These are phyloP conservation scores for Montipora capitata DNA, from an alignment of 92 coral and sea anemone species.

Conservation along the genomic window DNA sequence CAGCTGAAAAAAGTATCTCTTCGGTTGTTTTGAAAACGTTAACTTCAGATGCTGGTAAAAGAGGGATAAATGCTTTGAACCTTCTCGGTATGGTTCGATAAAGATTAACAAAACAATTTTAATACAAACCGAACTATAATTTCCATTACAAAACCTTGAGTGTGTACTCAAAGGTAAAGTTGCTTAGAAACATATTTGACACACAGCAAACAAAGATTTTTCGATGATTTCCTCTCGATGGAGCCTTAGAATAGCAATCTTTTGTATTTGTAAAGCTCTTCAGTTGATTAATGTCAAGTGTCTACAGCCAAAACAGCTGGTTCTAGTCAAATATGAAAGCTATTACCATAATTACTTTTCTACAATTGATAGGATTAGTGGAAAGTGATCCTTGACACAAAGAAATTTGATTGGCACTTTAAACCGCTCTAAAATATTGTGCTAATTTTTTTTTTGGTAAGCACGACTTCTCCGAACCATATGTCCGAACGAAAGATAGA, in stretches of 20 bases:
- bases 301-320: conserved; percentile 7
- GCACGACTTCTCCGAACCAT: too few relatives aligned
- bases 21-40: not conserved
- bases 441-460: too few relatives aligned
- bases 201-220: not conserved
- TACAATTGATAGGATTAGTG: not conserved
- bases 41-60: not conserved
- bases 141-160: conserved; percentile 41
- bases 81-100: not conserved
- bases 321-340: not conserved
- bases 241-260: too few relatives aligned
- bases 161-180: not conserved
- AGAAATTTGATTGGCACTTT: not conserved
- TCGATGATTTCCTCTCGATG: not conserved
- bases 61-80: not conserved
- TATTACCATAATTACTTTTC: too few relatives aligned
- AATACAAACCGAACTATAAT: conserved; percentile 22
- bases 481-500: too few relatives aligned
- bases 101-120: conserved; percentile 7
- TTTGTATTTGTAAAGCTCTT: too few relatives aligned
- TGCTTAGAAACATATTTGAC: conserved; percentile 27
- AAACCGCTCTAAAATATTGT: not conserved
- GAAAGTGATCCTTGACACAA: not conserved
- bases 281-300: not conserved
- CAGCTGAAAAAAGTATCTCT: not conserved